These are phyloP conservation scores for Drosophila macrothrix DNA, from an alignment of 2,888 invertebrate genomes.

Conservation along the genomic window DNA sequence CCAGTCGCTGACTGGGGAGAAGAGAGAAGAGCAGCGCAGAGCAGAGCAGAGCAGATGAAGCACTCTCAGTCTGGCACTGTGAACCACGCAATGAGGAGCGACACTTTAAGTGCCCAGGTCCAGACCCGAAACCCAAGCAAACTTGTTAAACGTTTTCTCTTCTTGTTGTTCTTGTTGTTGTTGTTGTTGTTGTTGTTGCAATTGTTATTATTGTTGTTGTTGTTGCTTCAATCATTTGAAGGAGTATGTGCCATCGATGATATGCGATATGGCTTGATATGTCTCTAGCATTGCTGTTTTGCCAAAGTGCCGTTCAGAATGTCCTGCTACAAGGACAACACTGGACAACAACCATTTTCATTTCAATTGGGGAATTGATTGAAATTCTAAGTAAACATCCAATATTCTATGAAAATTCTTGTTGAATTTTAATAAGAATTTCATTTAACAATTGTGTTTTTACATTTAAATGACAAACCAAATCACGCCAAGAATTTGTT, in stretches of 20 bases:
- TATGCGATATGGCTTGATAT: slow-evolving; percentile 53
- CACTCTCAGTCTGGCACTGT: slow-evolving; percentile 57
- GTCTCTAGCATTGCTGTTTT: slow-evolving; percentile 53
- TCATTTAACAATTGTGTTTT: not conserved
- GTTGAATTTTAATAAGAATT: not conserved
- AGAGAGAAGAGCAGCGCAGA: slow-evolving; percentile 4
- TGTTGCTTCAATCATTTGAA: slow-evolving; percentile 43
- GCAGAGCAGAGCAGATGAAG: slow-evolving; percentile 11
- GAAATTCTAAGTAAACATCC: not conserved
- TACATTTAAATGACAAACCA: not conserved
- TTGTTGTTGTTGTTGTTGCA: slow-evolving; percentile 10
- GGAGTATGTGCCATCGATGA: slow-evolving; percentile 54
- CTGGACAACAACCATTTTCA: slow-evolving; percentile 16
- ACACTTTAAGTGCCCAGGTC: slow-evolving; percentile 68
- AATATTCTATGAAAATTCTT: not conserved
- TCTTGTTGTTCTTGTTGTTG: slow-evolving; percentile 4
- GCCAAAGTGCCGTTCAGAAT: slow-evolving; percentile 23
- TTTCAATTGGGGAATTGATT: not conserved
- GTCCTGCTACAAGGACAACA: slow-evolving; percentile 32
- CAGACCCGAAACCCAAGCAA: slow-evolving; percentile 44
- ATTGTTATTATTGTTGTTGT: slow-evolving; percentile 1
- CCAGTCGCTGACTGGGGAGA: not conserved
- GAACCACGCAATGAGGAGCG: slow-evolving; percentile 72
- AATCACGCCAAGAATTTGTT: not conserved
- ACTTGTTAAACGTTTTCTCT: slow-evolving; percentile 53